These are phyloP conservation scores for Orycteropus afer DNA, from an alignment of 2,113 vertebrate species.

Conservation along the genomic window DNA sequence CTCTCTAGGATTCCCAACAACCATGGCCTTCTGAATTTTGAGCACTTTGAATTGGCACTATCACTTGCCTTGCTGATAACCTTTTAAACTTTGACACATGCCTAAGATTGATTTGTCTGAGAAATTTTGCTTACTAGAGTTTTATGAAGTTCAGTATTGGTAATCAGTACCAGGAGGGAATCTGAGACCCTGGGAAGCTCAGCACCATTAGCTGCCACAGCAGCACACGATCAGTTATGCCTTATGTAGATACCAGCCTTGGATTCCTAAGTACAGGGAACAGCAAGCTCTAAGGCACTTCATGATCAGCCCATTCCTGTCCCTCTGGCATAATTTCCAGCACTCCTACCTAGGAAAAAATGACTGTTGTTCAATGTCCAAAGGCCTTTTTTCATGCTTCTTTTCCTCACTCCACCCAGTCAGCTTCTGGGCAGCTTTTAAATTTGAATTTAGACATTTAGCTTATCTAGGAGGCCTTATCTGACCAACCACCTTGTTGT, in stretches of 20 bases:
- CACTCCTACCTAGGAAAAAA: not conserved
- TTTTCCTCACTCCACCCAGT: not conserved
- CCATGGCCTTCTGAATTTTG: not conserved
- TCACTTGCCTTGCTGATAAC: not conserved
- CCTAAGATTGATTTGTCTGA: not conserved
- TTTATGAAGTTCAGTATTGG: not conserved
- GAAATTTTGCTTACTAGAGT: not conserved
- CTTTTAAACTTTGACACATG: not conserved
- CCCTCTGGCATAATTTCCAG: not conserved
- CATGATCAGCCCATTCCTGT: not conserved
- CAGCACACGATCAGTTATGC: not conserved
- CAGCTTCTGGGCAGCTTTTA: not conserved
- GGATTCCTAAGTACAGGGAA: not conserved
- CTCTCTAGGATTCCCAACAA: not conserved
- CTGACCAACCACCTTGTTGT: not conserved
- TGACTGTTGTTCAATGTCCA: not conserved
- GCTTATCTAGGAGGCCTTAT: not conserved
- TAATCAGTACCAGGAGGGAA: conserved; percentile 12
- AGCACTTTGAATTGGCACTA: not conserved
- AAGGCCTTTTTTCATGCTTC: not conserved
- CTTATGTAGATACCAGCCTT: not conserved
- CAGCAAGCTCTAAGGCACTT: not conserved
- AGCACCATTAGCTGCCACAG: not conserved
- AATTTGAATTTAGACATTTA: not conserved
- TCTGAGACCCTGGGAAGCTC: not conserved